Evolutionary conservation across 2,797 vertebrate genomes (phyloP), one percentile per base, ranked within the genome.

Genomic region (Meriones psammophilus): DNA sequence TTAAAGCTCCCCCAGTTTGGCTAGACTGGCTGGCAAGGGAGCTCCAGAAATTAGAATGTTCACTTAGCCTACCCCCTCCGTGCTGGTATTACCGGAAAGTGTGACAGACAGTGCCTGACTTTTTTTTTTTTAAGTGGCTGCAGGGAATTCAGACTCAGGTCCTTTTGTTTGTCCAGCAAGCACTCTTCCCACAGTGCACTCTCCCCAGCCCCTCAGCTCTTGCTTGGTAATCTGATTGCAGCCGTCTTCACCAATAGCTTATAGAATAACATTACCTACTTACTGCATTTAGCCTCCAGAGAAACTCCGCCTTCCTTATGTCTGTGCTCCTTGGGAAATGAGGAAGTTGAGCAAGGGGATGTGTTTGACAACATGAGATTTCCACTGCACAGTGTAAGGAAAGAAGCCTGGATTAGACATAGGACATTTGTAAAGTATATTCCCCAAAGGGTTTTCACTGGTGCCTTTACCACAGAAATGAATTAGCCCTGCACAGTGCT

Each of bases 301-400:
- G 84, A 95, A 96, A 81, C 18, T 33, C 83, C 0, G 0, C 81
- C 79, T 79, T 92, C 76, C 60, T 73, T 30, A n/a, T 89, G 17
- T 81, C 88, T 86, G 26, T 80, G 83, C 33, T 87, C 71, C n/a
- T 0, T 93, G 92, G n/a, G 96, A 96, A 97, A 96, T 46, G 85
- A 91, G 64, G 69, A 86, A 77, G 66, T 91, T 66, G 78, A 88
- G 46, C 74, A 62, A 46, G 54, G 22, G 84, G 88, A 33, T 54
- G 1, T 89, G 64, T 68, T 80, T 18, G 3, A 22, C 80, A 71
- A 9, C 33, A 9, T 22, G 92, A 94, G 56, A 89, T 94, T 94
- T 95, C 64, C n/a, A 88, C 5, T 76, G 18, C 8, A 15, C 73
- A 73, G 0, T 36, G 39, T 87, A 86, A 92, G 54, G 73, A 86